A percentile compares a stretch with the other conserved stretches of the same genome.
Conservation (phyloP, 1,140 invertebrate genomes). For the Akabosia matsudoensis region DNA sequence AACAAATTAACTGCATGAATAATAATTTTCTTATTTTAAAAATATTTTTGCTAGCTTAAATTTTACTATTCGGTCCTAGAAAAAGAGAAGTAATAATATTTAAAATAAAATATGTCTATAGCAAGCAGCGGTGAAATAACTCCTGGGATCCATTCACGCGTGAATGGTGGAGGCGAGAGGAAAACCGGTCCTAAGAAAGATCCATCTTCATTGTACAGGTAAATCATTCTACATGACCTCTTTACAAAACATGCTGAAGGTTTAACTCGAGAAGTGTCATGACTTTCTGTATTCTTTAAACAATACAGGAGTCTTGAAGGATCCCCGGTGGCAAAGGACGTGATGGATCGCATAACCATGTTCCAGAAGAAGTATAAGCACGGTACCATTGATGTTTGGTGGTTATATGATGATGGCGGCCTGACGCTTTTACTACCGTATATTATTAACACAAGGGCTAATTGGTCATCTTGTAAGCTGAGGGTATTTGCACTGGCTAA, state of each 20-base stretch:
- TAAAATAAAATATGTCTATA: no score
- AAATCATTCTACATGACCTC: neutral
- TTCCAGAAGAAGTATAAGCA: conserved; percentile 65
- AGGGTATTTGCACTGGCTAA: conserved; percentile 92
- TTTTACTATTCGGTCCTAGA: no score
- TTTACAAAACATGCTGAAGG: no score
- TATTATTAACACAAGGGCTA: conserved; percentile 79
- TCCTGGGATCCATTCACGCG: neutral
- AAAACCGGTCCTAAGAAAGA: neutral
- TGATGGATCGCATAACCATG: conserved; percentile 62
- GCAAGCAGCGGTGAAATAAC: conserved; percentile 13
- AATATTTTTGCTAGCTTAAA: no score
- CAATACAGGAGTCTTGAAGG: conserved; percentile 57
- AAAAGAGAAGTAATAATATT: no score
- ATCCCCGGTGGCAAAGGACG: conserved; percentile 59
- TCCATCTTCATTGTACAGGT: neutral
- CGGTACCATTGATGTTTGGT: conserved; percentile 94
- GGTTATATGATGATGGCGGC: conserved; percentile 93
- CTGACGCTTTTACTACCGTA: conserved; percentile 80
- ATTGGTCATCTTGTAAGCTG: conserved; percentile 82
- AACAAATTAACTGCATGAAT: no score
- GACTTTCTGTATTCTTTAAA: no score
- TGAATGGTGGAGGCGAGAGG: neutral
- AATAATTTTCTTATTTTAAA: no score
- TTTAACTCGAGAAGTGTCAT: no score